Evolutionary conservation across 30 jellyfish, hydroid and myxozoan species (phyloP), one percentile per base, ranked within the genome.

Genomic region (Nemopilema nomurai): DNA sequence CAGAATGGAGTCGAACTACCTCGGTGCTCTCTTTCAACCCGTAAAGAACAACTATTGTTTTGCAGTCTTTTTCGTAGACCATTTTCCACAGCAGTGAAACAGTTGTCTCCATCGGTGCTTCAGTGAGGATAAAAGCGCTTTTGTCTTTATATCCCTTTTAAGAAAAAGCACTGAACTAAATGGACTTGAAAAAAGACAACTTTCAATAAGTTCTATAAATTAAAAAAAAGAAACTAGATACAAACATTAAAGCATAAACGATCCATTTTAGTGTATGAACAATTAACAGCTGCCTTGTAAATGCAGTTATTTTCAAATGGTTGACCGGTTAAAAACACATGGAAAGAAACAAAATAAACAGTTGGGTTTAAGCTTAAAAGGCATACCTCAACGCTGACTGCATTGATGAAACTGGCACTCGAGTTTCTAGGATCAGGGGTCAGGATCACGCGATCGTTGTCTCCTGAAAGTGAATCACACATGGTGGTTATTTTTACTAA

Each of bases 81-180:
- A 89, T 89, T 80, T 51, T 81, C 97, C 97, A 89, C 69, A 89
- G 76, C 13, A 32, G 70, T 0, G 89, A 53, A 1, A 76, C 89
- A 25, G 80, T 80, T 74, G 82, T 23, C 57, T 74, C 86, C 89
- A 66, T 89, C 62, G 97, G 92, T 8, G 97, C 97, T 67, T 74
- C 84, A 8, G 97, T 82, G 32, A 89, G 70, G 82, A 89, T 89
- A 71, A 89, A 89, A 9, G 93, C 89, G 31, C 77, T 81, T 22
- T 92, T 82, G 41, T 89, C 93, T 62, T 82, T 89, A 71, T 89
- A 89, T 1, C 97, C 97, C 97, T 89, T 77, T 4, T n/a, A 27
- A 25, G 62, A 51, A 28, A 74, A 31, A 16, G 24, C 41, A 0
- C 52, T n/a, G n/a, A n/a, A n/a, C n/a, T n/a, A n/a, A n/a, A n/a